Percentiles rank a stretch among this genome's conserved stretches.
phyloP scores from a whole-genome alignment of 1,140 invertebrate species.

The Melitaea cinxia region DNA sequence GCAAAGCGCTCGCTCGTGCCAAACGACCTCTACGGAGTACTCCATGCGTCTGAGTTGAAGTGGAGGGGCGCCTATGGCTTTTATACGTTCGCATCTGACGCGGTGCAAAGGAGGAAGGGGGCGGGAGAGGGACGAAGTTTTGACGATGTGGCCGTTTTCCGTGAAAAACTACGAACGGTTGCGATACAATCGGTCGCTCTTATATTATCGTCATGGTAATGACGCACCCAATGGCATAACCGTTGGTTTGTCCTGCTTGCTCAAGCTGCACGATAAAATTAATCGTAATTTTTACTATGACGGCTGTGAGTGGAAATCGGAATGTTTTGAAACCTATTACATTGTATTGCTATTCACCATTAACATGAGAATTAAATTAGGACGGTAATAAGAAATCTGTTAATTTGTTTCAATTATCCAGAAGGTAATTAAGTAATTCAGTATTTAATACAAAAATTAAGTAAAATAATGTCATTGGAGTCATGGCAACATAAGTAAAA shows the following conservation, averaged over 20 bases:
- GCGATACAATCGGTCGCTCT: constrained; percentile 57
- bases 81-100: constrained; percentile 81
- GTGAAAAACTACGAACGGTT: constrained; percentile 72
- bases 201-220: constrained; percentile 40
- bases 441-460: not conserved
- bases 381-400: not conserved
- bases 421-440: not conserved
- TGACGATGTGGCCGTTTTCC: constrained; percentile 72
- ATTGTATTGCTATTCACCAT: too few species aligned
- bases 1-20: constrained; percentile 83
- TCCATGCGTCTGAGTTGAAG: constrained; percentile 82
- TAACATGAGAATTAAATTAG: too few species aligned
- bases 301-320: constrained; percentile 56
- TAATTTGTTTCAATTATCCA: not conserved
- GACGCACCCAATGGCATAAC: constrained; percentile 23
- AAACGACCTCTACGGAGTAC: constrained; percentile 83
- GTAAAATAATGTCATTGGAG: constrained; percentile 25
- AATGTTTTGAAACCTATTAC: not conserved
- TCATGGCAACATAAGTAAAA: constrained; percentile 31
- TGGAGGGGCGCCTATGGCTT: constrained; percentile 74
- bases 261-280: constrained; percentile 38
- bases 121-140: constrained; percentile 38
- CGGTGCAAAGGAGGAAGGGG: constrained; percentile 48
- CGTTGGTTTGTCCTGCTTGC: constrained; percentile 62
- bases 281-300: constrained; percentile 38